phyloP scores from a whole-genome alignment of 2,888 invertebrate species.

The Eudemis profundana region DNA sequence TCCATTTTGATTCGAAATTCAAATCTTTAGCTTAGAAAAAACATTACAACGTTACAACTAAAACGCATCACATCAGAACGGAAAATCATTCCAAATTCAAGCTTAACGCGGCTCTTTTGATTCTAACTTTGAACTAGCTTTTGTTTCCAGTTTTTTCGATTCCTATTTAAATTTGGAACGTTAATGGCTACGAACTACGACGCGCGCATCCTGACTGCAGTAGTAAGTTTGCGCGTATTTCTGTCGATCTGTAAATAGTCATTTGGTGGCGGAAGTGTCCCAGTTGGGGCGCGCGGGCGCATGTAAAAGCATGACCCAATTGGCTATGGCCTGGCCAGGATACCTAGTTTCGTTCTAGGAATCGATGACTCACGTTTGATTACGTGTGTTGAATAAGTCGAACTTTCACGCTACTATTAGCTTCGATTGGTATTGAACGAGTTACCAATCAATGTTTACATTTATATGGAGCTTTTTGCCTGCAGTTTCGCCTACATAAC shows the following conservation, averaged over 20 bases:
- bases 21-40: not conserved
- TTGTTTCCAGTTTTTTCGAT: slow-evolving; percentile 12
- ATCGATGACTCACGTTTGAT: slow-evolving; percentile 28
- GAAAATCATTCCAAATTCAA: not conserved
- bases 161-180: slow-evolving; percentile 19
- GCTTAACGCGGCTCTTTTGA: not conserved
- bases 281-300: slow-evolving; percentile 3
- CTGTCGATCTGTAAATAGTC: slow-evolving; percentile 52
- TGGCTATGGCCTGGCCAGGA: slow-evolving; percentile 35
- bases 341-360: slow-evolving; percentile 38
- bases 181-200: not conserved
- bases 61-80: not conserved
- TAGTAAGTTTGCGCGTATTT: slow-evolving; percentile 46
- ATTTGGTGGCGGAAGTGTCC: slow-evolving; percentile 55
- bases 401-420: not conserved
- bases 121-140: not conserved
- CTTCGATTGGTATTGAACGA: not conserved
- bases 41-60: not conserved
- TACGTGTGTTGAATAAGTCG: not conserved
- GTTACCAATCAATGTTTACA: not conserved
- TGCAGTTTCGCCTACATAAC: too few relatives aligned
- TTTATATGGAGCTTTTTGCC: not conserved
- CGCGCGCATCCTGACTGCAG: slow-evolving; percentile 21
- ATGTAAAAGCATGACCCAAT: slow-evolving; percentile 35
- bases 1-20: not conserved